Base-by-base conservation (phyloP, 2,888 invertebrate genomes). In the Leptinotarsa tumamoca region DNA sequence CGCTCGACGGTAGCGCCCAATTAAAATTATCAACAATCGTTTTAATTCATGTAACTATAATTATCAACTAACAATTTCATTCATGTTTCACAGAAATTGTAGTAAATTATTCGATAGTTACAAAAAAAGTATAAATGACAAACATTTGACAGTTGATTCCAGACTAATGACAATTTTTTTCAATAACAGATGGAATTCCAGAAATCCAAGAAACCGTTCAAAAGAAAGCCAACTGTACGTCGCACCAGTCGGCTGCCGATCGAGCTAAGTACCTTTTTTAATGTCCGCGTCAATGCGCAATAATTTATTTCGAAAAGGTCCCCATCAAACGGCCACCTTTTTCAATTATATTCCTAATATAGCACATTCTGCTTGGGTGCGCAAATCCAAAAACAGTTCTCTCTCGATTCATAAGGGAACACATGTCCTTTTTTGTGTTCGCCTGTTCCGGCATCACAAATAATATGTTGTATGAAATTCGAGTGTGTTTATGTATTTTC, bases 341-440 rank as follows among this genome's bases (percentile, higher is more conserved):
- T 87, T 87, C 88, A 88, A 87, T 88, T 88, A 88, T 86, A 86
- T 86, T 85, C 86, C 86, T 87, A 87, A 88, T 87, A 87, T 87
- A 87, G 84, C 83, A 85, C 83, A 85, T 87, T 84, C 86, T 87
- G 87, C 86, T 83, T 85, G 83, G 84, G 78, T 85, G 87, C 84
- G 80, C 83, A 85, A 84, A 84, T 84, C 85, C 82, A 86, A 86
- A 76, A 86, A 87, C 85, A 83, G 81, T 85, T 85, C 85, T 83
- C 83, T 84, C 61, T 70, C 70, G 61, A 70, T 81, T 80, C 82
- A 83, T 83, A 84, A 78, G 80, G 75, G 83, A 75, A 80, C 77
- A 77, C 76, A 77, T 77, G 77, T 76, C 76, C 78, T 75, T 77
- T 74, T 75, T 72, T 54, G 75, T 74, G 52, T 51, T 58, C 67